phyloP scores from a whole-genome alignment of 2,888 invertebrate species.

The Pterobdella sp. region DNA sequence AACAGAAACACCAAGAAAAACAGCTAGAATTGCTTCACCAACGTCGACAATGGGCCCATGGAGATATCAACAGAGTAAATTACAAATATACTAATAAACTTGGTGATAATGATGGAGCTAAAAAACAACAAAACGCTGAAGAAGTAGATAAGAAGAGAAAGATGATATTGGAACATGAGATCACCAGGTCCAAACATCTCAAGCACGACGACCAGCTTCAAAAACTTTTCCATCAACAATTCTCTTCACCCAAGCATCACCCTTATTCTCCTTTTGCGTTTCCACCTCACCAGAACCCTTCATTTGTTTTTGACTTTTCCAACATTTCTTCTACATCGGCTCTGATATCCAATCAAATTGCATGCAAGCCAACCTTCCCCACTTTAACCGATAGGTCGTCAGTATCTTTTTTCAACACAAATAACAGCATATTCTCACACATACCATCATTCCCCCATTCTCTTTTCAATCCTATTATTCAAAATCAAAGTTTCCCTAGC shows the following conservation, averaged over 20 bases:
- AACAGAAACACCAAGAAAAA: conserved; percentile 25
- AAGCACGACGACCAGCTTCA: too few relatives aligned
- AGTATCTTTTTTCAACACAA: too few relatives aligned
- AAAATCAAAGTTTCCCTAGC: too few relatives aligned
- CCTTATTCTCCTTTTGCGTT: not conserved
- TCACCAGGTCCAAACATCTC: not conserved
- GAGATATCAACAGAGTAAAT: not conserved
- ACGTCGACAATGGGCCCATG: conserved; percentile 11
- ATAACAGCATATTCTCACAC: too few relatives aligned
- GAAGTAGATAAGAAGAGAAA: not conserved
- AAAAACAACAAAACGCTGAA: not conserved
- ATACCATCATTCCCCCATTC: too few relatives aligned
- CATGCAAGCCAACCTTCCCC: not conserved
- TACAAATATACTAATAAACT: conserved; percentile 1
- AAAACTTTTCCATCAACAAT: not conserved
- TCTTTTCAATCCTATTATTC: too few relatives aligned
- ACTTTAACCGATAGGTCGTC: too few relatives aligned
- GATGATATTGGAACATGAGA: not conserved
- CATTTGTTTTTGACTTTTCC: not conserved
- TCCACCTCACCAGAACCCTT: not conserved
- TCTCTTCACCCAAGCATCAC: not conserved
- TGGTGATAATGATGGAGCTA: not conserved
- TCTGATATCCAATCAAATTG: not conserved
- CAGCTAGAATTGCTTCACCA: conserved; percentile 23
- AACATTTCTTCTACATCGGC: not conserved